Evolutionary conservation across 2,888 invertebrate genomes (phyloP).

Genomic region (Allygus modestus): DNA sequence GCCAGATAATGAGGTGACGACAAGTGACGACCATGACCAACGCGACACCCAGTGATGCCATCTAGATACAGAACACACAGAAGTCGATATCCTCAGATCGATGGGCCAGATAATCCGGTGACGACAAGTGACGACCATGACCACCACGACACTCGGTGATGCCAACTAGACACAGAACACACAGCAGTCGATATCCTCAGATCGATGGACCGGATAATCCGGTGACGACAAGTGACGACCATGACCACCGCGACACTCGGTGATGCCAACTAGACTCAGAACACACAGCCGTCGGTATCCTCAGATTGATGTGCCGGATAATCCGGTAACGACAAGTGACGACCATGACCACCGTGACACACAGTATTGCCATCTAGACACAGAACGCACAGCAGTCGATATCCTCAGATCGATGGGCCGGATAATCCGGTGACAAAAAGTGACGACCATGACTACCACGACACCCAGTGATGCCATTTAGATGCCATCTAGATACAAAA

Average conservation of each 20-base stretch:
- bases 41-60: neutral
- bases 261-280: constrained; percentile 25
- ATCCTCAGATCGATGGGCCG: neutral
- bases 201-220: constrained; percentile 1
- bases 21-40: neutral
- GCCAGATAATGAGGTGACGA: neutral
- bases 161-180: constrained; percentile 15
- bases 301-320: neutral
- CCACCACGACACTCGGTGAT: too few relatives aligned
- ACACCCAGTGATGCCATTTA: neutral
- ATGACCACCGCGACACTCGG: neutral
- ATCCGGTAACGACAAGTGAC: neutral
- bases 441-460: neutral
- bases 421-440: neutral
- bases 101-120: neutral
- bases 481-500: constrained; percentile 17
- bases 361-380: neutral
- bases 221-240: neutral
- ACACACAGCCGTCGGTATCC: neutral
- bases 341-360: constrained; percentile 7
- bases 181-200: neutral
- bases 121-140: neutral
- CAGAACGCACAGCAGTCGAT: constrained; percentile 22
- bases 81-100: neutral
- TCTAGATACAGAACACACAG: constrained; percentile 11